These are phyloP conservation scores for Hippocampus barbouri DNA, from an alignment of 2,113 vertebrate species.

Conservation along the genomic window DNA sequence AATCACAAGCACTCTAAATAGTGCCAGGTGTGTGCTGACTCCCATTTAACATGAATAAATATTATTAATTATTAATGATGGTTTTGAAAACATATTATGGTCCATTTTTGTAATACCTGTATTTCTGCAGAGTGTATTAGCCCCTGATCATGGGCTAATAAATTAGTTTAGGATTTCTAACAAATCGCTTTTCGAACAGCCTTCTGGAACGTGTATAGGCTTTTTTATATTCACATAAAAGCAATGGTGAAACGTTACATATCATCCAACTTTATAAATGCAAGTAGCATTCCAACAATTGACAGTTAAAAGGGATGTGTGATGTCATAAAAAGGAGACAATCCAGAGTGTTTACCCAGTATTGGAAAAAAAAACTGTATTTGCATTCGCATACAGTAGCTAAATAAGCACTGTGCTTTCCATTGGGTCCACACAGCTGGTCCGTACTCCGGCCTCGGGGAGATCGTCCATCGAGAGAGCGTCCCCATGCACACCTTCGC, in stretches of 20 bases:
- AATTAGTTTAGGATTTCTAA: no score
- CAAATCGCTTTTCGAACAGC: no score
- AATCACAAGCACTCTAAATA: neutral
- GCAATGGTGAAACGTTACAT: no score
- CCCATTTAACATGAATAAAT: no score
- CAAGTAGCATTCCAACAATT: neutral
- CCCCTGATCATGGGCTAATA: no score
- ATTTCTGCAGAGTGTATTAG: no score
- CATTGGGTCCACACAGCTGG: slow-evolving; percentile 74
- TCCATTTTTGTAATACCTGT: no score
- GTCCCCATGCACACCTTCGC: slow-evolving; percentile 99
- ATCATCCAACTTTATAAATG: no score
- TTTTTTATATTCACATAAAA: no score
- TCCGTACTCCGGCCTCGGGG: slow-evolving; percentile 94
- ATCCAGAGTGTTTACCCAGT: neutral
- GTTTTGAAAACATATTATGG: no score
- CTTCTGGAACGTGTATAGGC: no score
- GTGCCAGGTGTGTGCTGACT: neutral
- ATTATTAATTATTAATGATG: no score
- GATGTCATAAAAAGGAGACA: neutral
- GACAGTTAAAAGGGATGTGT: neutral
- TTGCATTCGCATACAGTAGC: neutral
- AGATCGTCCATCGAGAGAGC: slow-evolving; percentile 96
- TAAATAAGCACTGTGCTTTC: neutral
- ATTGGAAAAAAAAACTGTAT: neutral